Base-by-base conservation (phyloP, 2,113 vertebrate genomes). In the Chaetorhynchus papuensis region DNA sequence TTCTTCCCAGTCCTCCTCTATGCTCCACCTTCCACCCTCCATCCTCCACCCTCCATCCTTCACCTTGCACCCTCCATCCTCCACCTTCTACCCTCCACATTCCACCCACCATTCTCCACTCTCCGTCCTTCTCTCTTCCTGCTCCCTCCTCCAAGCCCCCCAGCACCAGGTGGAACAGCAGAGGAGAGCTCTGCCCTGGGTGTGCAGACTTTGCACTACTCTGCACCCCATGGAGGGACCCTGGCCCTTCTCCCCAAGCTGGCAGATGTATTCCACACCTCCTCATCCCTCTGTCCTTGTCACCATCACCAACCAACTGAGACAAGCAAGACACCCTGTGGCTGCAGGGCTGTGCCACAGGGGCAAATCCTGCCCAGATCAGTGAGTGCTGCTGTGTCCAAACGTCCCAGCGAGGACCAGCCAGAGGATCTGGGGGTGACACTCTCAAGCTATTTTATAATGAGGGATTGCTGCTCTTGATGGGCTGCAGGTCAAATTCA, bases 401-500 rank as follows among this genome's bases (percentile, higher is more conserved):
- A 60, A 72, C 41, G 57, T 68, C 66, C 68, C 68, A 76, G 65
- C 35, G 13, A 84, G 42, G 70, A 84, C 39, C 91, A 87, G 72
- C 24, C 59, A 54, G 47, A 79, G 72, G 22, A 63, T 85, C 24
- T 27, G 61, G 16, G 22, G 31, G 10, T 1, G 2, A 78, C 18
- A 30, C 14, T 92, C 50, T 11, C 2, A 6, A 60, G 47, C 3
- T 57, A 4, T 79, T 83, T 56, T 68, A 33, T 63, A 63, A 59
- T 11, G 52, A 79, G 66, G 65, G 47, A 59, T 2, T 65, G 64
- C 60, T 81, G 82, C 37, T 87, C 49, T 52, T 77, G 78, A 94
- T 91, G 87, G 88, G 76, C 90, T 66, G 42, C 57, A 64, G 91
- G 92, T 96, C 95, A 97, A 95, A 84, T 21, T 45, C 69, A 72